Percentiles rank a stretch among this genome's conserved stretches.
phyloP scores from a whole-genome alignment of 2,113 vertebrate species.

The Lutjanus erythropterus region DNA sequence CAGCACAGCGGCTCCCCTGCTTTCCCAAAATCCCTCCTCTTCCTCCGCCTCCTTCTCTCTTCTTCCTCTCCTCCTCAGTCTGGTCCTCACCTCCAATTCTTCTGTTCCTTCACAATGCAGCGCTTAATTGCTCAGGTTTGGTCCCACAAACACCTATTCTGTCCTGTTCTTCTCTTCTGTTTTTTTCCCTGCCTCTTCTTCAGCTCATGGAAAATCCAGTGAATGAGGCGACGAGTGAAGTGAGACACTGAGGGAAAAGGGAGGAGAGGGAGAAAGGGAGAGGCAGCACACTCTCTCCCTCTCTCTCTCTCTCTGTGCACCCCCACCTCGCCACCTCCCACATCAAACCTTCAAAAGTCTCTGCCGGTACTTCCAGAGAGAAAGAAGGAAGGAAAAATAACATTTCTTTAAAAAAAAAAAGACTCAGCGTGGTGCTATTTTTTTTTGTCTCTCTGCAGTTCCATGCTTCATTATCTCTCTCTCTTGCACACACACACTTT shows the following conservation, averaged over 20 bases:
- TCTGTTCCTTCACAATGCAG: background rate
- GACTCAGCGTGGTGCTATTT: background rate
- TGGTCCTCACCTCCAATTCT: background rate
- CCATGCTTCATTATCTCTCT: conserved; percentile 38
- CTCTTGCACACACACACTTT: background rate
- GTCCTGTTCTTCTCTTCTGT: background rate
- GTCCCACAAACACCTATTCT: conserved; percentile 3
- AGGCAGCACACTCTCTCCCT: conserved; percentile 50
- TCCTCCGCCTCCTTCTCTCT: too few species aligned
- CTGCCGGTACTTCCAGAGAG: conserved; percentile 20
- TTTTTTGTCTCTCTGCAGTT: conserved; percentile 36
- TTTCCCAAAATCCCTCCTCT: conserved; percentile 19
- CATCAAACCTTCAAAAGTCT: conserved; percentile 51
- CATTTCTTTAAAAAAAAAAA: conserved; percentile 5
- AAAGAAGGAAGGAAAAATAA: background rate
- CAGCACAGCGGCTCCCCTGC: background rate
- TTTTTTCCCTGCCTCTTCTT: conserved; percentile 1
- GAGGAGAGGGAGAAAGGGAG: conserved; percentile 55
- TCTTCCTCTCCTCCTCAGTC: background rate
- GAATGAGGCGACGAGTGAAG: conserved; percentile 36
- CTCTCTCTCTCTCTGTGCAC: background rate
- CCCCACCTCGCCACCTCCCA: conserved; percentile 20
- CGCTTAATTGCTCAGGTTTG: conserved; percentile 16
- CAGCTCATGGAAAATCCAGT: conserved; percentile 27
- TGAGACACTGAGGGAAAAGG: conserved; percentile 47